Conservation (phyloP, 2,113 vertebrate species). For the Chamaetylas fuelleborni region DNA sequence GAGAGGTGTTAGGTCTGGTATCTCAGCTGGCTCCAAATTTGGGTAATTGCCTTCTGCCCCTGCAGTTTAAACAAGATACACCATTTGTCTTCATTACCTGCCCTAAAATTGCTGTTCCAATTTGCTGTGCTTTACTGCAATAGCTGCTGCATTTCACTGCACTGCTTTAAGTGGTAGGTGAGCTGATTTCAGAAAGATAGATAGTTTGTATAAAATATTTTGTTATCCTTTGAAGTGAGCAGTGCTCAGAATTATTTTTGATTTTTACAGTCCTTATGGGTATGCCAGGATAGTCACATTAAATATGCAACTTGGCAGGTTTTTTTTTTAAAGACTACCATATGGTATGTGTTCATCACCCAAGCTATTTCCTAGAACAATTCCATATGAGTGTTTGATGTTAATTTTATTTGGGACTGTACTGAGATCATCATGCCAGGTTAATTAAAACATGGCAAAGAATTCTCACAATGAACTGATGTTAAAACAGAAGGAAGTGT, state of each 20-base stretch:
- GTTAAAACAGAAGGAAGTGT: constrained; percentile 44
- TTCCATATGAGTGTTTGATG: constrained; percentile 33
- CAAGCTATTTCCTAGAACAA: constrained; percentile 39
- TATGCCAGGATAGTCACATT: constrained; percentile 23
- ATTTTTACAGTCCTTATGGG: constrained; percentile 36
- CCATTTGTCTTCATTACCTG: constrained; percentile 59
- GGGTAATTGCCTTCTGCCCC: constrained; percentile 57
- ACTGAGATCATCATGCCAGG: constrained; percentile 38
- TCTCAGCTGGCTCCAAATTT: constrained; percentile 30
- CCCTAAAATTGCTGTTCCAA: constrained; percentile 44
- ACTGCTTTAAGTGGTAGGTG: constrained; percentile 27
- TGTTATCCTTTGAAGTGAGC: constrained; percentile 53
- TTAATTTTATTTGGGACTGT: constrained; percentile 51
- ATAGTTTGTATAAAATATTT: constrained; percentile 60
- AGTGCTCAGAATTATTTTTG: constrained; percentile 44
- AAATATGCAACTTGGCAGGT: constrained; percentile 34
- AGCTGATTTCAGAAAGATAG: constrained; percentile 41
- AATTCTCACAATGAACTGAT: constrained; percentile 29
- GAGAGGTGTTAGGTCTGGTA: neutral
- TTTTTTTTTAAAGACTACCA: constrained; percentile 65
- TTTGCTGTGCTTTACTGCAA: constrained; percentile 50
- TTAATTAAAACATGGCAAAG: constrained; percentile 63
- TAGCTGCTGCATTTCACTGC: constrained; percentile 32
- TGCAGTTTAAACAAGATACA: constrained; percentile 49
- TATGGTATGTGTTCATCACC: constrained; percentile 52